Percentiles rank a stretch among this genome's conserved stretches.
Evolutionary conservation across 1,140 invertebrate species (phyloP).

Genomic region (Diorhabda sublineata): DNA sequence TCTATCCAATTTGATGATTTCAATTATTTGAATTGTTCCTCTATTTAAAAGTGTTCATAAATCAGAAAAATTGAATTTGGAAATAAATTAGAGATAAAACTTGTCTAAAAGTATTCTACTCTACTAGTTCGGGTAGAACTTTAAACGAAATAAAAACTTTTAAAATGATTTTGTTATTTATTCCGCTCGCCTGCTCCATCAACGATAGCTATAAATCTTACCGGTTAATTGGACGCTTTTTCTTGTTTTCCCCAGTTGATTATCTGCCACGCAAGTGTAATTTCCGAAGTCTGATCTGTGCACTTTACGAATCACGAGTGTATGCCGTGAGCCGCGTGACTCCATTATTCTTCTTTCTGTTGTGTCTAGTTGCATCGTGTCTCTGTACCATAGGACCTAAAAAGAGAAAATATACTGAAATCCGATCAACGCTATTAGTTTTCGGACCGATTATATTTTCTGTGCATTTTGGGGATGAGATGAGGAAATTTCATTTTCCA

Average conservation of each 20-base stretch:
- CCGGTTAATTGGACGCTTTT: constrained; percentile 63
- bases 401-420: constrained; percentile 24
- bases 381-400: constrained; percentile 63
- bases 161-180: constrained; percentile 26
- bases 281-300: constrained; percentile 64
- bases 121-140: too few species aligned
- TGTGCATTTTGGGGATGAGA: too few species aligned
- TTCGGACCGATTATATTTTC: too few species aligned
- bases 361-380: constrained; percentile 63
- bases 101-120: too few species aligned
- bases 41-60: too few species aligned
- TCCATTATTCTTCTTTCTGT: constrained; percentile 63
- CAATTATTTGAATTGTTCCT: too few species aligned
- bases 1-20: too few species aligned
- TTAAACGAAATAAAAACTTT: constrained; percentile 11
- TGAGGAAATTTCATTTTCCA: too few species aligned
- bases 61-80: too few species aligned
- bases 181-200: constrained; percentile 13
- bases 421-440: not conserved
- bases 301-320: constrained; percentile 63
- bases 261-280: constrained; percentile 65
- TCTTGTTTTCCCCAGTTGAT: constrained; percentile 59
- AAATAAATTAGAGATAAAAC: too few species aligned
- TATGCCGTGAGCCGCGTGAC: constrained; percentile 58
- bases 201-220: constrained; percentile 36